Evolutionary conservation across 2,797 vertebrate genomes (phyloP), one percentile per base, ranked within the genome.

Genomic region (Cyclura pinguis): DNA sequence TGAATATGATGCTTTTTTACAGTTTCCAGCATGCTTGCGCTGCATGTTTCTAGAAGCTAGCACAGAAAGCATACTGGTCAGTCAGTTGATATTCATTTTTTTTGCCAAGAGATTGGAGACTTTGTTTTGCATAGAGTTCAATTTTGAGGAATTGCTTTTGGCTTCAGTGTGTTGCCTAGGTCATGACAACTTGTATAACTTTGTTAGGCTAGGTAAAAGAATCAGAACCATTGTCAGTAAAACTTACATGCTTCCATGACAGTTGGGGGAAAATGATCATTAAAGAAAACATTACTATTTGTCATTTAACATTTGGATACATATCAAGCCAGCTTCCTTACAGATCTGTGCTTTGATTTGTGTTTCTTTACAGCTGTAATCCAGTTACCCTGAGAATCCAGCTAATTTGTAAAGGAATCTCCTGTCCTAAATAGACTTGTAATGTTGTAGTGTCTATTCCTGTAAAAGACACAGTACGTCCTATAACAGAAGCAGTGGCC

Each of bases 351-450:
- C 47, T 69, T 76, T 2, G 62, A 6, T 62, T 42, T 73, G 18
- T 88, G 62, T 92, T 87, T 86, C 77, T 38, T 50, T 76, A 87
- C 86, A 74, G 88, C 92, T 89, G 85, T 93, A 89, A 92, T 94
- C 84, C 88, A 87, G 91, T 95, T 95, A 87, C 88, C 76, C 32
- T 88, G 76, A 91, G 72, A 89, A 93, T 94, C 85, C 88, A 93
- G 81, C 57, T 94, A 64, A 90, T 93, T 94, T 94, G 91, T 89
- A 90, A 92, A 93, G 73, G 94, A 93, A 86, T 90, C 74, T 87
- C 47, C 42, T 94, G 55, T 84, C 80, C 90, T 90, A 76, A 74
- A 92, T 88, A 80, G 38, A 84, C 90, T 88, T 86, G 73, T 85
- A 89, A 57, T 69, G 24, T 93, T 87, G 91, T 89, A 89, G 85